Conservation (phyloP, 2,888 invertebrate genomes). For the Lasioglossum vierecki region DNA sequence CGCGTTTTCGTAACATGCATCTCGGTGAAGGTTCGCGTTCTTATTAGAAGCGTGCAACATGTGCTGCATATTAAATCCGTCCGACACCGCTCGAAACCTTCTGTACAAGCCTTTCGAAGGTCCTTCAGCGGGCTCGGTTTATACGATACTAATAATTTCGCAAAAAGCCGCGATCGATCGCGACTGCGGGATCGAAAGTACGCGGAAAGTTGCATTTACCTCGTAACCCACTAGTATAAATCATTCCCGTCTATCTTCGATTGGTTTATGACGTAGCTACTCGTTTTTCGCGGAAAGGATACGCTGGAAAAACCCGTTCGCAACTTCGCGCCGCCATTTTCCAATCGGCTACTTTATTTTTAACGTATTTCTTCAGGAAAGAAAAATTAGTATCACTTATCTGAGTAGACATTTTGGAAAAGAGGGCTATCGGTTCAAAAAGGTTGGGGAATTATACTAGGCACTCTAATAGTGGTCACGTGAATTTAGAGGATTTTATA, state of each 20-base stretch:
- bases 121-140: constrained; percentile 12
- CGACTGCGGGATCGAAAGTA: not conserved
- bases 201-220: constrained; percentile 23
- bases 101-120: constrained; percentile 14
- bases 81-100: not conserved
- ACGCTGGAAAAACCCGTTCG: constrained; percentile 5
- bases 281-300: not conserved
- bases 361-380: not conserved
- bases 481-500: not conserved
- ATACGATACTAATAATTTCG: constrained; percentile 6
- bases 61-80: constrained; percentile 28
- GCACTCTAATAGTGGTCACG: too few species aligned
- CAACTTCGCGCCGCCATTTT: not conserved
- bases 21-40: constrained; percentile 25
- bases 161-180: constrained; percentile 6
- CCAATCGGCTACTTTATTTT: not conserved
- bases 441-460: not conserved
- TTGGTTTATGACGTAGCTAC: not conserved
- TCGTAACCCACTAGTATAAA: not conserved
- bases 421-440: not conserved
- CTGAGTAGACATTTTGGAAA: not conserved
- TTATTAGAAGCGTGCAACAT: constrained; percentile 35
- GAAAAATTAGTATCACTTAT: not conserved
- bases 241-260: not conserved
- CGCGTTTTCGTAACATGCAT: constrained; percentile 34